Percentiles rank a stretch among this genome's conserved stretches.
These are phyloP conservation scores for Octonoba sinensis DNA, from an alignment of 2,888 invertebrate genomes.

Conservation along the genomic window DNA sequence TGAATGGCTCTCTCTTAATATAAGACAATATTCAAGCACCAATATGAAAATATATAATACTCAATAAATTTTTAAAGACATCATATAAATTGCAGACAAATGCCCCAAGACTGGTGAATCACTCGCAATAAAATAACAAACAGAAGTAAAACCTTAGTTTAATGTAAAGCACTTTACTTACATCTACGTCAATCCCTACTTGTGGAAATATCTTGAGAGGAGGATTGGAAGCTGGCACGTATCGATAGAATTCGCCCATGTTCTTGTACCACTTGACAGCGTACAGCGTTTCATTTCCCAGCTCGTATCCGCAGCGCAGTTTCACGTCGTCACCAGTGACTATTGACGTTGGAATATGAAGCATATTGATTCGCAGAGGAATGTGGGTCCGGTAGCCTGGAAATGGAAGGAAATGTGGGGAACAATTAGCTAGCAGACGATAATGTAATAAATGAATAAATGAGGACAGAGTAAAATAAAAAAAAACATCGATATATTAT, in stretches of 20 bases:
- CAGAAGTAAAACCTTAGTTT: no score
- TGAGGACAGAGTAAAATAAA: no score
- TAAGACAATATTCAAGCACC: no score
- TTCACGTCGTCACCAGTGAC: constrained; percentile 25
- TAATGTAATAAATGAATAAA: no score
- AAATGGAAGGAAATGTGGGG: not conserved
- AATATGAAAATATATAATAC: no score
- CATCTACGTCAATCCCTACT: constrained; percentile 31
- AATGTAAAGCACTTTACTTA: constrained; percentile 34
- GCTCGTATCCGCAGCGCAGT: constrained; percentile 36
- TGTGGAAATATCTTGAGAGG: constrained; percentile 31
- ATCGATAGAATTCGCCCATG: constrained; percentile 40
- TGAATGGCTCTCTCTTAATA: no score
- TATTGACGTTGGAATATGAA: constrained; percentile 29
- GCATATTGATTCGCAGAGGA: constrained; percentile 25
- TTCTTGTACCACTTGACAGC: constrained; percentile 52
- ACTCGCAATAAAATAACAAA: no score
- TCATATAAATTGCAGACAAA: no score
- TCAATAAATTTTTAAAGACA: no score
- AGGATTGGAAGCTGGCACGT: constrained; percentile 26
- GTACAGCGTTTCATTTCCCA: constrained; percentile 42
- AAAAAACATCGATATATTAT: no score
- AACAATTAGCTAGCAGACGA: not conserved
- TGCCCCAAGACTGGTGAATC: no score
- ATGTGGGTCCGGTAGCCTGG: constrained; percentile 12